Evolutionary conservation across 2,797 vertebrate genomes (phyloP).

Genomic region (Meda fulgida): DNA sequence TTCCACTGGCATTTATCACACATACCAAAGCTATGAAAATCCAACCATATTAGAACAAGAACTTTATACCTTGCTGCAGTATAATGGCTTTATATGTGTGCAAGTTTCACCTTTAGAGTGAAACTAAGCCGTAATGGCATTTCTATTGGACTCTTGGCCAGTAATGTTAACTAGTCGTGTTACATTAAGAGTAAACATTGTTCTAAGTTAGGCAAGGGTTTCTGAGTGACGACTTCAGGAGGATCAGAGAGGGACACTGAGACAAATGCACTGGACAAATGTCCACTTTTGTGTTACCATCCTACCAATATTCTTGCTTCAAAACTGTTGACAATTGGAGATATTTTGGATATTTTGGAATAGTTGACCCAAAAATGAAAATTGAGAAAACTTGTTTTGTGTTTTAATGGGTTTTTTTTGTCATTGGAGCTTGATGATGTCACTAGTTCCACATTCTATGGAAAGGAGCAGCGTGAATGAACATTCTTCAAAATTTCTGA

Average conservation of each 20-base stretch:
- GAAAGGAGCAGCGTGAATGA: background rate
- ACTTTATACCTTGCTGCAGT: background rate
- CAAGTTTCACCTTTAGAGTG: background rate
- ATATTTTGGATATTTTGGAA: slow-evolving; percentile 4
- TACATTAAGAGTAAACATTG: slow-evolving; percentile 34
- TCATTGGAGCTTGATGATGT: background rate
- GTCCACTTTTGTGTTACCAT: background rate
- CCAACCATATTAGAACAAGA: background rate
- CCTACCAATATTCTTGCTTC: background rate
- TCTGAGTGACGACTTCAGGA: background rate
- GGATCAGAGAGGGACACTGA: background rate
- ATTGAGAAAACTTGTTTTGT: background rate
- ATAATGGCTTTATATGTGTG: background rate
- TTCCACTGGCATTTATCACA: background rate
- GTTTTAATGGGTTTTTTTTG: background rate
- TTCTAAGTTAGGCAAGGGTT: slow-evolving; percentile 23
- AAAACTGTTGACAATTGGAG: background rate
- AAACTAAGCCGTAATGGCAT: background rate
- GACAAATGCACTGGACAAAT: background rate
- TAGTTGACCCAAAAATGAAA: background rate
- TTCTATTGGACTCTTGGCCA: background rate
- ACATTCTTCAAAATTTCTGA: background rate
- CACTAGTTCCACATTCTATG: background rate
- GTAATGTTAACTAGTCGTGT: background rate
- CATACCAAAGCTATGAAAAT: background rate